These are phyloP conservation scores for Junonia oenone DNA, from an alignment of 2,888 invertebrate genomes.

Conservation along the genomic window DNA sequence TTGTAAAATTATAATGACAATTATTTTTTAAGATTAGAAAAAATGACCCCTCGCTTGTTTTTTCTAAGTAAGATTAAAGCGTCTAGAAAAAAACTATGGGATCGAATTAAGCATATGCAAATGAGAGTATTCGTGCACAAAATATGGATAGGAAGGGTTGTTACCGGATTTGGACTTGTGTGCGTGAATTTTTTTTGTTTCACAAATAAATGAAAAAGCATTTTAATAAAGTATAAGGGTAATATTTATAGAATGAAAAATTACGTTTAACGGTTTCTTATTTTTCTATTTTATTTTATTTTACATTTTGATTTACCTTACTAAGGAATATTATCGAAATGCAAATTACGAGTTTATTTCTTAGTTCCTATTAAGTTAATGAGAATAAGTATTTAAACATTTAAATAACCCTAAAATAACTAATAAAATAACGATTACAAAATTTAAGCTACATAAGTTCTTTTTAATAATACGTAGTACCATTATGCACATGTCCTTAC, in stretches of 20 bases:
- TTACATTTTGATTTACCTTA: too few species aligned
- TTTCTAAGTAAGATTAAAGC: constrained; percentile 48
- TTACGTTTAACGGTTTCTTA: too few species aligned
- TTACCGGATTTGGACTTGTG: constrained; percentile 24
- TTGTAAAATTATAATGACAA: constrained; percentile 52
- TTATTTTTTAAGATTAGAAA: constrained; percentile 51
- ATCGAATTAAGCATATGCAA: constrained; percentile 68
- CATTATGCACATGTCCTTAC: constrained; percentile 11
- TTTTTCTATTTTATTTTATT: background rate
- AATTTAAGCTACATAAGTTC: background rate
- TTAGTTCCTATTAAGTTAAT: too few species aligned
- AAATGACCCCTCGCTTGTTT: constrained; percentile 56
- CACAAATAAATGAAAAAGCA: constrained; percentile 17
- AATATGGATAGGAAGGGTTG: constrained; percentile 56
- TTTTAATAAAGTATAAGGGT: constrained; percentile 7
- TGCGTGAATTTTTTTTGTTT: constrained; percentile 22
- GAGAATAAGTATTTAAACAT: too few species aligned
- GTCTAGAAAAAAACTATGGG: constrained; percentile 57
- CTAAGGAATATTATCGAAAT: too few species aligned
- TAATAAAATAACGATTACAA: background rate
- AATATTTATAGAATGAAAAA: background rate
- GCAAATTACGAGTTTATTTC: too few species aligned
- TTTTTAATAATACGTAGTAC: background rate
- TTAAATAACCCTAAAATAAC: too few species aligned
- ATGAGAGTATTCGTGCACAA: constrained; percentile 62